These are phyloP conservation scores for Hassar affinis DNA, from an alignment of 2,113 vertebrate genomes.

Conservation along the genomic window DNA sequence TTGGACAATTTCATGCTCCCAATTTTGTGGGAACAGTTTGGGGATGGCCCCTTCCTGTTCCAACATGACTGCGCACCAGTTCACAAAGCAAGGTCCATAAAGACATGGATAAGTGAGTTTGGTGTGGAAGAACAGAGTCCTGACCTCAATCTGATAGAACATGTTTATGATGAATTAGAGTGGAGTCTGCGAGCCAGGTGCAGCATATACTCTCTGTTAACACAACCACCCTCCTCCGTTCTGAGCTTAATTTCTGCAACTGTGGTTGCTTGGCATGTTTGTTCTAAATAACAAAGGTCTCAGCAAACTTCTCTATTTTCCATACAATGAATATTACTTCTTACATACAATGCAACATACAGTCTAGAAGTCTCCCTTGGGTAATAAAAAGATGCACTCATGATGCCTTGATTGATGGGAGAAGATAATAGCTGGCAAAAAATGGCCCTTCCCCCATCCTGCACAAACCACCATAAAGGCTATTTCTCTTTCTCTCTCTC, in stretches of 20 bases:
- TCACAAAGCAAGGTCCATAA: too few species aligned
- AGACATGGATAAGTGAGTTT: too few species aligned
- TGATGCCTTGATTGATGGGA: conserved; percentile 49
- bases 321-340: conserved; percentile 38
- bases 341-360: background rate
- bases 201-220: background rate
- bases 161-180: too few species aligned
- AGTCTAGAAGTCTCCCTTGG: conserved; percentile 9
- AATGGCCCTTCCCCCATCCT: conserved; percentile 36
- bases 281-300: background rate
- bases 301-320: background rate
- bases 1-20: too few species aligned
- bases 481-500: background rate
- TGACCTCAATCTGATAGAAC: too few species aligned
- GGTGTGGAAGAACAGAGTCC: too few species aligned
- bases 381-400: conserved; percentile 47
- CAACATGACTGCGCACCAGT: too few species aligned
- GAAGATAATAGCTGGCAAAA: conserved; percentile 52
- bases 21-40: too few species aligned
- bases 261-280: background rate
- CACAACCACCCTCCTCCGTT: background rate
- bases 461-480: conserved; percentile 40
- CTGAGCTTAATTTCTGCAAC: background rate
- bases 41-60: too few species aligned
- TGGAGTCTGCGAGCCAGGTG: too few species aligned